phyloP scores from a whole-genome alignment of 2,797 vertebrate species.

The Iguana delicatissima region DNA sequence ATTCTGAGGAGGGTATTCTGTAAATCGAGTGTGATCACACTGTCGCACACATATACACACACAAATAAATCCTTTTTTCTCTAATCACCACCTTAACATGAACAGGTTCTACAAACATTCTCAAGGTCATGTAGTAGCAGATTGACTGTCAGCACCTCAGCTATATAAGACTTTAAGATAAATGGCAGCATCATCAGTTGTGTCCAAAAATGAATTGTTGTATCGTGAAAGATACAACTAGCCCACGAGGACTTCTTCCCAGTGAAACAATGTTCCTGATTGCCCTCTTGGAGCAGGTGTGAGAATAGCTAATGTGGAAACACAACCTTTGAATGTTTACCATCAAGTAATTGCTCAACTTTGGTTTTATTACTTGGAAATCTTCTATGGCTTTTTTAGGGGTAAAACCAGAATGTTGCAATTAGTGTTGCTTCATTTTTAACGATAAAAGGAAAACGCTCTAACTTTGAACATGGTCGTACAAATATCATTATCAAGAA shows the following conservation, averaged over 20 bases:
- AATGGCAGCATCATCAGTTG: not conserved
- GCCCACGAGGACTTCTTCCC: not conserved
- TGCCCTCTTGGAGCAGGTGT: not conserved
- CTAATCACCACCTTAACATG: no score
- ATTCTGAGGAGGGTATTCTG: not conserved
- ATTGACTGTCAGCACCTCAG: not conserved
- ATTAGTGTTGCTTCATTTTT: constrained; percentile 9
- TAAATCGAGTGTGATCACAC: not conserved
- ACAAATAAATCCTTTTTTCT: not conserved
- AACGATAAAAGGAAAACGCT: not conserved
- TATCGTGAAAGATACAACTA: no score
- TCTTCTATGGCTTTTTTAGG: not conserved
- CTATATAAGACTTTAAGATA: not conserved
- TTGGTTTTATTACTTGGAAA: not conserved
- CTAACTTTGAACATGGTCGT: not conserved
- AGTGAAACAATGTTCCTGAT: not conserved
- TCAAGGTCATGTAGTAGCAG: not conserved
- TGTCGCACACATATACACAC: not conserved
- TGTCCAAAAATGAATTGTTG: not conserved
- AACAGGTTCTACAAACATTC: not conserved
- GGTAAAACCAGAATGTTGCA: constrained; percentile 45
- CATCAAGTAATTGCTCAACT: not conserved
- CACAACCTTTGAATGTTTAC: not conserved
- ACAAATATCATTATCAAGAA: not conserved
- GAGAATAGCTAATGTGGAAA: not conserved